Evolutionary conservation across 1,140 invertebrate genomes (phyloP).

Genomic region (Sitobion miscanthi): DNA sequence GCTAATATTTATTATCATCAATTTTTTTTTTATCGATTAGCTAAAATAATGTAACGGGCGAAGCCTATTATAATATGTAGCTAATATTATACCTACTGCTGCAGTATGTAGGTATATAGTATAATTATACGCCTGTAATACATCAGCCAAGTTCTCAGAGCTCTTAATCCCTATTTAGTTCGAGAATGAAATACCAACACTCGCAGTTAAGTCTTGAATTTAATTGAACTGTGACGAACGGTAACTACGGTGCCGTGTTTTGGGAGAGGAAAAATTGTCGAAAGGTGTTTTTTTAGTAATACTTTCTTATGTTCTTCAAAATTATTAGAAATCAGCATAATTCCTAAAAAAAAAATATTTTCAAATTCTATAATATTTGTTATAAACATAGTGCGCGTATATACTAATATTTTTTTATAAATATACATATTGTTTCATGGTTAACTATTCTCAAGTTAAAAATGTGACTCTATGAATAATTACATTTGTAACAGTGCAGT

Average conservation of each 20-base stretch:
- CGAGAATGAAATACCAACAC: not conserved
- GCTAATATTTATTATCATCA: not conserved
- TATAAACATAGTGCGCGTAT: not conserved
- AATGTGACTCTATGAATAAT: not conserved
- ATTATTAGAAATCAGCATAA: not conserved
- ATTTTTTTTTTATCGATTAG: not conserved
- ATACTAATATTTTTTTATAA: no score
- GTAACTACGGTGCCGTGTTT: not conserved
- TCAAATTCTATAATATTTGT: not conserved
- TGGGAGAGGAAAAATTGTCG: not conserved
- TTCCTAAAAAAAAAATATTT: not conserved
- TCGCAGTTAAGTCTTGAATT: not conserved
- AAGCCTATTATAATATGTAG: conserved; percentile 18
- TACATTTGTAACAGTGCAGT: not conserved
- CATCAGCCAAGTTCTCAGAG: not conserved
- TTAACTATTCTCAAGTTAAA: no score
- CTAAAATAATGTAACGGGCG: not conserved
- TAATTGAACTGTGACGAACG: not conserved
- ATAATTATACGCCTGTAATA: not conserved
- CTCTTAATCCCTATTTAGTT: not conserved
- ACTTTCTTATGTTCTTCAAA: not conserved
- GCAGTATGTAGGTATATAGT: not conserved
- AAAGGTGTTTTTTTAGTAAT: not conserved
- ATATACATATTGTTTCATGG: no score
- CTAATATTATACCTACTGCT: not conserved